These are phyloP conservation scores for Drosophila azteca DNA, from an alignment of 1,140 invertebrate genomes.

Conservation along the genomic window DNA sequence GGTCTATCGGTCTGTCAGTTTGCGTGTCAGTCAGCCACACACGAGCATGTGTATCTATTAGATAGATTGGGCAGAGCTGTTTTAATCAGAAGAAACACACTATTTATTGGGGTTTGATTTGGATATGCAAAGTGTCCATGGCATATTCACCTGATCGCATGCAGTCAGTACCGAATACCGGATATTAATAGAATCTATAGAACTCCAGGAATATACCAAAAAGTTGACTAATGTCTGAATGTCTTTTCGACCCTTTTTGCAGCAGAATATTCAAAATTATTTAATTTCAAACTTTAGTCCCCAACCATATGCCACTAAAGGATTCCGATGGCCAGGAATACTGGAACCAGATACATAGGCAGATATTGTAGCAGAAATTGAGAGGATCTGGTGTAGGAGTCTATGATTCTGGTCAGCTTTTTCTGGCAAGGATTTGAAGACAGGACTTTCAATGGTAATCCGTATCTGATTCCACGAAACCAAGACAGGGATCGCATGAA, in stretches of 20 bases:
- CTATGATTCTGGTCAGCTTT: slow-evolving; percentile 54
- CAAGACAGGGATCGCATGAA: slow-evolving; percentile 29
- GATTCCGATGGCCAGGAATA: too few relatives aligned
- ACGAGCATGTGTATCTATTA: slow-evolving; percentile 52
- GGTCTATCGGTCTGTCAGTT: slow-evolving; percentile 26
- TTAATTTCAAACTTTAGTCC: too few relatives aligned
- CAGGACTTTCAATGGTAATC: background rate
- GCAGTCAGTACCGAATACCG: background rate
- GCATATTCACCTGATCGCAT: slow-evolving; percentile 33
- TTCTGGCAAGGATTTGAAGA: slow-evolving; percentile 19
- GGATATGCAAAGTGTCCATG: slow-evolving; percentile 26
- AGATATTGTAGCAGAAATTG: too few relatives aligned
- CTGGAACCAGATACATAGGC: too few relatives aligned
- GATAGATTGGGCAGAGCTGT: slow-evolving; percentile 44
- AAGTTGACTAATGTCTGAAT: too few relatives aligned
- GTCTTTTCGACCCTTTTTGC: too few relatives aligned
- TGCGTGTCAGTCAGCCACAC: slow-evolving; percentile 48
- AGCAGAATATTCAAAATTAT: too few relatives aligned
- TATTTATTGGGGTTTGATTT: slow-evolving; percentile 52
- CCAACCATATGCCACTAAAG: too few relatives aligned
- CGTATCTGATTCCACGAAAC: slow-evolving; percentile 8
- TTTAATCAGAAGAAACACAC: slow-evolving; percentile 54
- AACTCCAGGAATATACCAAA: too few relatives aligned
- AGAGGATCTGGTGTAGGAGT: slow-evolving; percentile 18
- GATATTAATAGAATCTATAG: too few relatives aligned